These are phyloP conservation scores for Pseudorasbora parva DNA, from an alignment of 2,113 vertebrate species.

Conservation along the genomic window DNA sequence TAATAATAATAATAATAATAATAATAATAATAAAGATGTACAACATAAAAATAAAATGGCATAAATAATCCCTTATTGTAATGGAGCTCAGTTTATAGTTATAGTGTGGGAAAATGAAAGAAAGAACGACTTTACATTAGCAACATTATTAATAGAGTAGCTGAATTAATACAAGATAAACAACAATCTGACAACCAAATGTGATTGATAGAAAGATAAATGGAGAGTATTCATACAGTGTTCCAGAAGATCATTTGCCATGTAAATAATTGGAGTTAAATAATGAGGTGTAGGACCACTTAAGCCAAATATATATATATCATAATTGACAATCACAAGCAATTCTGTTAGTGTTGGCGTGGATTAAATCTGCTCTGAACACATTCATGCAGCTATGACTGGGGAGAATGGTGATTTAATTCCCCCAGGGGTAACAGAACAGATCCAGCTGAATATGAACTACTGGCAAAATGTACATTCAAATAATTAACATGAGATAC, in stretches of 20 bases:
- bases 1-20: too few relatives aligned
- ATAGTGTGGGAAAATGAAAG: too few relatives aligned
- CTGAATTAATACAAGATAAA: not conserved
- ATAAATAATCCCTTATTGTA: too few relatives aligned
- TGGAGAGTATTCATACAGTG: not conserved
- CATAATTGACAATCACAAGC: not conserved
- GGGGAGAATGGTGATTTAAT: not conserved
- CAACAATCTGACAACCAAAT: not conserved
- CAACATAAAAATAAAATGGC: too few relatives aligned
- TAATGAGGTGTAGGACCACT: not conserved
- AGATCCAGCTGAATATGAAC: not conserved
- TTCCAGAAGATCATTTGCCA: not conserved
- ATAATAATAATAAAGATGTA: too few relatives aligned
- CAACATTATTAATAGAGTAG: too few relatives aligned
- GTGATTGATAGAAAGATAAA: not conserved
- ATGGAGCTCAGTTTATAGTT: too few relatives aligned
- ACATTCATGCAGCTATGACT: not conserved
- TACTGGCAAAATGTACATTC: not conserved
- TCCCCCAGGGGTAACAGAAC: not conserved
- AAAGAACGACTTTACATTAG: too few relatives aligned
- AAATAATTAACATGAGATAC: constrained; percentile 3
- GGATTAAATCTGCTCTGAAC: not conserved
- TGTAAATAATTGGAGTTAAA: not conserved
- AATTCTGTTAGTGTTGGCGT: not conserved
- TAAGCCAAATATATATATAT: not conserved